These are phyloP conservation scores for Dyspetes luteomarginatus DNA, from an alignment of 2,888 invertebrate species.

Conservation along the genomic window DNA sequence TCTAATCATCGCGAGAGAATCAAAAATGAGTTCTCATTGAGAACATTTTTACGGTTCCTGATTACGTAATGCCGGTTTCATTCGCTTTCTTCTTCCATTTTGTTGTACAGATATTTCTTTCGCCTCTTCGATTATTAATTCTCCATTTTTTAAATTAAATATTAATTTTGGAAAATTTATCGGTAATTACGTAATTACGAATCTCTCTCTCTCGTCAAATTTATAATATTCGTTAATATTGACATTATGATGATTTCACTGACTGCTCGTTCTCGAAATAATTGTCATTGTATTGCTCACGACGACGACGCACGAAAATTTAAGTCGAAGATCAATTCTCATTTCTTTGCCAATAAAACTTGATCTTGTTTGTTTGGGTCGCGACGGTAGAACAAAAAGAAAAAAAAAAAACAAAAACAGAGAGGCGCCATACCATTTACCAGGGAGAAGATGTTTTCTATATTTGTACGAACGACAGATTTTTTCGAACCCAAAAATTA, in stretches of 20 bases:
- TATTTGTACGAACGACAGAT: constrained; percentile 43
- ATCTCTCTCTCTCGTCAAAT: not conserved
- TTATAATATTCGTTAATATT: not conserved
- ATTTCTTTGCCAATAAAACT: not conserved
- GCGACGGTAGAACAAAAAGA: no score
- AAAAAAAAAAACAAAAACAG: no score
- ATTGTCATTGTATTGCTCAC: not conserved
- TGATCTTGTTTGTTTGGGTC: no score
- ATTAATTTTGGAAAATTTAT: not conserved
- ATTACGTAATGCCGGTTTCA: not conserved
- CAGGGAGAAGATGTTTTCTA: constrained; percentile 40
- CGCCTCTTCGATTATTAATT: not conserved
- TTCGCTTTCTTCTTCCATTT: not conserved
- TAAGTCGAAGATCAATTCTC: not conserved
- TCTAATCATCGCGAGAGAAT: not conserved
- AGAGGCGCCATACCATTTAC: not conserved
- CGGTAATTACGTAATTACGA: not conserved
- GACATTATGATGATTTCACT: not conserved
- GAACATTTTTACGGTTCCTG: not conserved
- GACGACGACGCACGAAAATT: not conserved
- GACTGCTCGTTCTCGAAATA: not conserved
- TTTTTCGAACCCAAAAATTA: not conserved
- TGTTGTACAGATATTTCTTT: not conserved
- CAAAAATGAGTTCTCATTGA: not conserved
- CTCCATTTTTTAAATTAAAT: not conserved